Evolutionary conservation across 2,888 invertebrate species (phyloP).

Genomic region (Agapetus fuscipes): DNA sequence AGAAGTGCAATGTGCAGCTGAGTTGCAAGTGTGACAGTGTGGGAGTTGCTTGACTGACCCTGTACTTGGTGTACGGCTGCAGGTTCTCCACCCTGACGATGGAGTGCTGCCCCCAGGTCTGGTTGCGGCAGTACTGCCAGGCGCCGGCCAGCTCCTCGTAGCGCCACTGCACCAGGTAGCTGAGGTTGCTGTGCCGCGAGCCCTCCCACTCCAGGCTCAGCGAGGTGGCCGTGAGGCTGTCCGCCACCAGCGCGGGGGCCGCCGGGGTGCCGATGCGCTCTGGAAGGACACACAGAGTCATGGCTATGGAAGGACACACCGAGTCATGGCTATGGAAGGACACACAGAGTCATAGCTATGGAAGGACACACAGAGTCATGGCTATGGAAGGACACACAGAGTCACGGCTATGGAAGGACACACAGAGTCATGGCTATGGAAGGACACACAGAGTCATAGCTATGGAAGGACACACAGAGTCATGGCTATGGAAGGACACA

Average conservation of each 20-base stretch:
- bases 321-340: not conserved
- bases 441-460: not conserved
- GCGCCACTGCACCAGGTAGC: conserved; percentile 64
- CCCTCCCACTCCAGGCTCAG: conserved; percentile 74
- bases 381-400: too few species aligned
- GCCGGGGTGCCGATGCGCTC: conserved; percentile 59
- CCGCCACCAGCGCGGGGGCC: conserved; percentile 68
- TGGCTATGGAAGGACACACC: not conserved
- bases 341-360: not conserved
- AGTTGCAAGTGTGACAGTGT: too few species aligned
- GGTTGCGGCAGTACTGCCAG: conserved; percentile 77
- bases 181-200: conserved; percentile 41
- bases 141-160: conserved; percentile 58
- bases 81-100: conserved; percentile 67
- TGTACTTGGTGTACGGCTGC: conserved; percentile 81
- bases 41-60: conserved; percentile 48
- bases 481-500: too few species aligned
- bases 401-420: not conserved
- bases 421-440: not conserved
- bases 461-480: too few species aligned
- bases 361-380: too few species aligned
- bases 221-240: conserved; percentile 65
- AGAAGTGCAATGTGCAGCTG: too few species aligned
- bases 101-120: conserved; percentile 55
- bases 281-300: conserved; percentile 26